A percentile compares a stretch with the other conserved stretches of the same genome.
Conservation (phyloP, 2,797 vertebrate genomes). For the Dermochelys coriacea region DNA sequence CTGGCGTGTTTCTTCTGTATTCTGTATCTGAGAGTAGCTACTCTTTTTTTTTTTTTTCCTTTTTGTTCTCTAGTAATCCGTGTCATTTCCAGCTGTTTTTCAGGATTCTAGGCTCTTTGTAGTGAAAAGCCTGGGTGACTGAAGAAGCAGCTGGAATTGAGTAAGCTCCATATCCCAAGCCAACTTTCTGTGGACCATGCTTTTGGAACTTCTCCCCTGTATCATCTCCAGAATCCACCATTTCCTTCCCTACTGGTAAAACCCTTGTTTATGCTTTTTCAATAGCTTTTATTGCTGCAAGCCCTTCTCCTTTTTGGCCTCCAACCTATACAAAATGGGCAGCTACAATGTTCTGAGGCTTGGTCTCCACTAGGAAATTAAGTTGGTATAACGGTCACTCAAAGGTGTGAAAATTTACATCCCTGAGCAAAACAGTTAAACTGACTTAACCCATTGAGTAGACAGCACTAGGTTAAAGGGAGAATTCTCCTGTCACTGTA, state of each 20-base stretch:
- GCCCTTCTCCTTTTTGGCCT: not conserved
- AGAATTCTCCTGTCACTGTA: not conserved
- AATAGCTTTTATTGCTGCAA: rapidly evolving
- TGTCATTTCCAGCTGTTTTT: not conserved
- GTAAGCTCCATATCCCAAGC: not conserved
- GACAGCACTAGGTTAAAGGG: not conserved
- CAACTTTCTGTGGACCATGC: not conserved
- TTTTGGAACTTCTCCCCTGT: not conserved
- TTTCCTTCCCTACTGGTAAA: not conserved
- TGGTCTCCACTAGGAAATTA: not conserved
- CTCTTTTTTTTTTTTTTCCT: not conserved
- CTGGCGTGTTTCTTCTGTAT: not conserved
- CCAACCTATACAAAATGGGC: not conserved
- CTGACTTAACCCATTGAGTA: not conserved
- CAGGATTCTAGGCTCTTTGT: rapidly evolving
- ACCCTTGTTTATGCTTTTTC: not conserved
- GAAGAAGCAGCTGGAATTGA: not conserved
- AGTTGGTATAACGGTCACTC: not conserved
- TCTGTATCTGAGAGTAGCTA: not conserved
- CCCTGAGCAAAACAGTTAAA: not conserved
- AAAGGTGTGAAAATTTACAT: not conserved
- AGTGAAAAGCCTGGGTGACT: not conserved
- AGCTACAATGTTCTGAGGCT: not conserved
- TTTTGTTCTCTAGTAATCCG: not conserved
- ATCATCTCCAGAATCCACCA: not conserved